Base-by-base conservation (phyloP, 2,113 vertebrate genomes). In the Orcinus orca region DNA sequence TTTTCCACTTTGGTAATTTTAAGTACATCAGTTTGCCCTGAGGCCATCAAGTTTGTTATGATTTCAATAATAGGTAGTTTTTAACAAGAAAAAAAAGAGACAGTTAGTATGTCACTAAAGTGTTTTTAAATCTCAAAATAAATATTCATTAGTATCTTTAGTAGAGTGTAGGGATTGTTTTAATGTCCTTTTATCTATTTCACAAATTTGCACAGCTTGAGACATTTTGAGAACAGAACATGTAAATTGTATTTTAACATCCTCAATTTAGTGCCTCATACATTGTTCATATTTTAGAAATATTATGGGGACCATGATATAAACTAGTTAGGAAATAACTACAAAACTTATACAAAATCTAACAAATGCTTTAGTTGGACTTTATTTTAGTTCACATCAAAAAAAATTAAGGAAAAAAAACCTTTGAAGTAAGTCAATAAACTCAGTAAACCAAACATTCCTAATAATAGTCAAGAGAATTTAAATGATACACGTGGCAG, bases 391-490 rank as follows among this genome's bases (percentile, higher is more conserved):
- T 84, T 84, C 26, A 81, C 17, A 50, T 77, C 50, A 23, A 63
- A 74, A 36, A 26, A 71, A 26, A 14, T 31, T 36, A 26, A 58
- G 50, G 33, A 20, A 58, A 62, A 18, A 14, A 83, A 55, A 44
- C 6, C 62, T 71, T 90, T 93, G 58, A 85, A 92, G 14, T 67
- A 20, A 63, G 18, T 13, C n/a, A 74, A 33, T 38, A 83, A 87
- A 77, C 10, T 96, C 47, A 44, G 6, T 88, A 94, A 93, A 53
- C 29, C 44, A 97, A 97, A 95, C 44, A 77, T 65, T 95, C 71
- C 33, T 62, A 93, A 50, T 95, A 92, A 62, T 2, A 77, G 29
- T 65, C 31, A 90, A 95, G 55, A 95, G 29, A 84, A 93, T 67
- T 73, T 76, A 93, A 93, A 94, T 87, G 10, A 93, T 95, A 84